phyloP scores from a whole-genome alignment of 2,113 vertebrate genomes.

The Lichenostomus cassidix region DNA sequence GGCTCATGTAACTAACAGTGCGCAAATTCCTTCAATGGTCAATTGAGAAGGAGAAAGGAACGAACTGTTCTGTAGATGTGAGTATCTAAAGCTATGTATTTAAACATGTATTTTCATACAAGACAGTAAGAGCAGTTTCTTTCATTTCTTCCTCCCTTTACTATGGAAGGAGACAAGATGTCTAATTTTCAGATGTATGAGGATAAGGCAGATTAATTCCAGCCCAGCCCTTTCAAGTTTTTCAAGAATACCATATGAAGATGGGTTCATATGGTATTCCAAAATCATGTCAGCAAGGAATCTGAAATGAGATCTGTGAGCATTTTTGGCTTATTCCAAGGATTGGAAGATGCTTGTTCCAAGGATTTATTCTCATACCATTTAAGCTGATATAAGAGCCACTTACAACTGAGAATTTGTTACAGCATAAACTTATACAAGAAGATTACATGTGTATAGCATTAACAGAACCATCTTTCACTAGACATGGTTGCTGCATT shows the following conservation, averaged over 20 bases:
- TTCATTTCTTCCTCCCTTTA: background rate
- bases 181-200: background rate
- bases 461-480: background rate
- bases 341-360: background rate
- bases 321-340: background rate
- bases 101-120: background rate
- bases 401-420: background rate
- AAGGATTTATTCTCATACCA: background rate
- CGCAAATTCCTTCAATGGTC: background rate
- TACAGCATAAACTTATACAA: background rate
- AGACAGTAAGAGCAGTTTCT: background rate
- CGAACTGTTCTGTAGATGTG: background rate
- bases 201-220: background rate
- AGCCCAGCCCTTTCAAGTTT: background rate
- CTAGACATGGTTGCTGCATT: background rate
- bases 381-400: background rate
- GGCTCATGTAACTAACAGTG: background rate
- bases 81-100: background rate
- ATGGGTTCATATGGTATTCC: background rate
- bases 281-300: background rate
- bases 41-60: background rate
- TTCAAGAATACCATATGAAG: background rate
- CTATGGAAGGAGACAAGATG: background rate
- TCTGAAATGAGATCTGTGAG: background rate
- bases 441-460: background rate